Evolutionary conservation across 1,140 invertebrate species (phyloP).

Genomic region (Mylabris phalerata): DNA sequence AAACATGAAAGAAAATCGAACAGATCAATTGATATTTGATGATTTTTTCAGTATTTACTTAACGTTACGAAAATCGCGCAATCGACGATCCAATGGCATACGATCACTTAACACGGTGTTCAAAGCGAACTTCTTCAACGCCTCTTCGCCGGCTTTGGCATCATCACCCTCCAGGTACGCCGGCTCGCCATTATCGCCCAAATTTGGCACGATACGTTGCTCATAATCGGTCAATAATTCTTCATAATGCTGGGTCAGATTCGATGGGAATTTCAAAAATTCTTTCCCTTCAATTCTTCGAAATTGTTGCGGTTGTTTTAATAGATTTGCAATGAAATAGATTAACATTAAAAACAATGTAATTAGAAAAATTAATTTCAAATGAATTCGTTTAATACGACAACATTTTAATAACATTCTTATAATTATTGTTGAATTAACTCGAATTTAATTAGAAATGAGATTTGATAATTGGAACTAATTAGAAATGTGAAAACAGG

Average conservation of each 20-base stretch:
- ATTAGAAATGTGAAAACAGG: too few species aligned
- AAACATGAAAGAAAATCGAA: slow-evolving; percentile 25
- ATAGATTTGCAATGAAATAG: slow-evolving; percentile 16
- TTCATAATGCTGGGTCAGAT: slow-evolving; percentile 13
- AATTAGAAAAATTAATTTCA: slow-evolving; percentile 16
- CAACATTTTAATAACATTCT: slow-evolving; percentile 31
- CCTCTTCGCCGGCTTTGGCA: slow-evolving; percentile 52
- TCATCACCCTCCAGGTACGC: slow-evolving; percentile 53
- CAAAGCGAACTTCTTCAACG: slow-evolving; percentile 70
- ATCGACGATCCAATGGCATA: slow-evolving; percentile 65
- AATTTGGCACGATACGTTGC: slow-evolving; percentile 38
- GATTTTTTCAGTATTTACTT: slow-evolving; percentile 18
- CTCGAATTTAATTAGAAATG: too few species aligned
- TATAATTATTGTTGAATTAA: neutral
- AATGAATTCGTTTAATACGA: slow-evolving; percentile 26
- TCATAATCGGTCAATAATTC: slow-evolving; percentile 36
- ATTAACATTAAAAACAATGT: slow-evolving; percentile 19
- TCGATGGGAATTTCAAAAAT: slow-evolving; percentile 8
- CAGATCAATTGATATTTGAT: neutral
- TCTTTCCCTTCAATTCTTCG: neutral
- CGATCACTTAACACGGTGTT: slow-evolving; percentile 77
- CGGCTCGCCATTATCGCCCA: slow-evolving; percentile 59
- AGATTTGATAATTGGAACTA: too few species aligned
- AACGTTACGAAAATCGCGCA: slow-evolving; percentile 36
- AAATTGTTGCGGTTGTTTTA: neutral